Evolutionary conservation across 2,888 invertebrate species (phyloP), one percentile per base, ranked within the genome.

Genomic region (Parthenolecanium corni): DNA sequence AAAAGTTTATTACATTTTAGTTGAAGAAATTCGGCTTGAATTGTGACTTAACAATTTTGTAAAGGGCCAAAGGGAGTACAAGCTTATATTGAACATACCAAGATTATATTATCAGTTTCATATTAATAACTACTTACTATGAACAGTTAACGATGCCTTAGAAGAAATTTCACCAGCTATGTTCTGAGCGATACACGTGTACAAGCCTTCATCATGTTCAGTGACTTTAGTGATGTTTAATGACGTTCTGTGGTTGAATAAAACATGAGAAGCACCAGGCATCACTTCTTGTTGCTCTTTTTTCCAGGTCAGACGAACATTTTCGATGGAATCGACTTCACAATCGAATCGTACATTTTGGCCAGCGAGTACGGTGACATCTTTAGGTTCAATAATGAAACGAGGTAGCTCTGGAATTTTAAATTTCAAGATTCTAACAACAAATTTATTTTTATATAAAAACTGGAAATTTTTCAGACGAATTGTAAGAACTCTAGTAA

Each of bases 141-240:
- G 85, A 49, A 95, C 89, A 65, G 86, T 87, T 46, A 95, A 81
- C 44, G 85, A 83, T 23, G 93, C 93, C 71, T 85, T 85, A 12
- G 90, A 87, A 54, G 85, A 81, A 67, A 90, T 86, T 51, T 83
- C 83, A 1, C 94, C 94, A 63, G 93, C 91, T 68, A 86, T 82
- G 72, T 94, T 94, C 72, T 89, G 88, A 21, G 91, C 93, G 72
- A 87, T 83, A 74, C 93, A 93, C 65, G 90, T 85, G 73, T 93
- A 94, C 64, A 84, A 80, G 47, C 92, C 94, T 70, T 89, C 89
- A 74, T 94, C 94, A 49, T 81, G 80, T 11, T 86, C 80, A 67
- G 84, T 83, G 47, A 91, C 88, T 70, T 85, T 82, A 70, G 87
- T 87, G 71, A 94, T 87, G 68, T 85, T 79, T 67, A 93, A 76